Evolutionary conservation across 2,113 vertebrate genomes (phyloP), one percentile per base, ranked within the genome.

Genomic region (Archocentrus centrarchus): DNA sequence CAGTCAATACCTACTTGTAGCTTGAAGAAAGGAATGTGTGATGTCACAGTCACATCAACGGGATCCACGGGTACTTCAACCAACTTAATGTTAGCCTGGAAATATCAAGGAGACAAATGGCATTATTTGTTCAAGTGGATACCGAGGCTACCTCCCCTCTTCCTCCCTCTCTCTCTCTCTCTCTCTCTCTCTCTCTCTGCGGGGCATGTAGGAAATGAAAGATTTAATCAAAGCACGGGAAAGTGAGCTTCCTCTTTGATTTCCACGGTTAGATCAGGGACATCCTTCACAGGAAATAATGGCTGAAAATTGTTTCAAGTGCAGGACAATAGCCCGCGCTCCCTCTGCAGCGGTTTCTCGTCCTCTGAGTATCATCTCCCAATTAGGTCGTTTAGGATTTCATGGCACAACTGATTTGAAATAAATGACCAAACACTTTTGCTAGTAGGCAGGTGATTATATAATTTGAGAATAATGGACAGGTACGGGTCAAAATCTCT

Each of bases 1-100:
- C 39, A n/a, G 32, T 41, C 20, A 77, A 70, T 18, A 79, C 89
- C 14, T 83, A 99, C 98, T 94, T 98, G 96, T 68, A 99, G 93
- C 35, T 91, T 91, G 0, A 97, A 96, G 91, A 97, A 96, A 32
- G 96, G 95, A 85, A 96, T 85, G 20, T 58, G 8, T 1, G 93
- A 87, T 39, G 90, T 96, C 39, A 97, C 62, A 57, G 93, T 91
- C 84, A 96, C 80, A 3, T 96, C 93, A 24, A 91, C 62, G 77
- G 94, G 47, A 81, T 86, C 94, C 20, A 97, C 86, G 44, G 97
- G 94, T 87, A 97, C 88, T 1, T 75, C 59, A 27, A 91, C 94
- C 89, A 97, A 92, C 86, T 93, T 87, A 86, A 91, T 85, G 32
- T 86, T 91, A 92, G 94, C 93, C 98, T 99, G 83, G 77, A 94